A percentile compares a stretch with the other conserved stretches of the same genome.
These are phyloP conservation scores for Neomorphus geoffroyi DNA, from an alignment of 2,797 vertebrate species.

Conservation along the genomic window DNA sequence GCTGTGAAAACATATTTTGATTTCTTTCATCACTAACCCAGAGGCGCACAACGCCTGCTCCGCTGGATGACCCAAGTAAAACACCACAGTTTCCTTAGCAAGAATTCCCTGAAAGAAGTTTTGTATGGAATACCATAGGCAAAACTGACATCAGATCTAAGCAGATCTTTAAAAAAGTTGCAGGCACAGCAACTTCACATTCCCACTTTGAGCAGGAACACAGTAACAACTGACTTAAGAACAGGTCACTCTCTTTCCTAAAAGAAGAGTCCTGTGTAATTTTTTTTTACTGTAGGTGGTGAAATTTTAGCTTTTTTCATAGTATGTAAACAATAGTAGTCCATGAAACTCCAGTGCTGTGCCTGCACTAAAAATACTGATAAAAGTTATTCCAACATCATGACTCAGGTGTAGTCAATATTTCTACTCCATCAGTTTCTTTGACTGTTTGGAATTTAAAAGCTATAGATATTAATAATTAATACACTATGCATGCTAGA, in stretches of 20 bases:
- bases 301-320: background rate
- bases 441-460: background rate
- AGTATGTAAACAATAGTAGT: background rate
- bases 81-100: background rate
- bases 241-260: background rate
- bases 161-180: background rate
- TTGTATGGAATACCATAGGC: background rate
- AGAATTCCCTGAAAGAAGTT: background rate
- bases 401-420: background rate
- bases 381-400: fast-evolving
- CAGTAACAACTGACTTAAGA: background rate
- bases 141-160: background rate
- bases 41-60: background rate
- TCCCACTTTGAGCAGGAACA: background rate
- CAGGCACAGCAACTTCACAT: background rate
- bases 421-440: background rate
- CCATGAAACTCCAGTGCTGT: background rate
- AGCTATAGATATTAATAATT: background rate
- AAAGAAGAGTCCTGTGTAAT: background rate
- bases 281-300: background rate
- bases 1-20: background rate
- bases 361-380: background rate
- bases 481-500: background rate
- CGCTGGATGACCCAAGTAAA: background rate
- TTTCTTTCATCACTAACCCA: background rate